A percentile compares a stretch with the other conserved stretches of the same genome.
Evolutionary conservation across 2,797 vertebrate genomes (phyloP).

Genomic region (Anguilla megastoma): DNA sequence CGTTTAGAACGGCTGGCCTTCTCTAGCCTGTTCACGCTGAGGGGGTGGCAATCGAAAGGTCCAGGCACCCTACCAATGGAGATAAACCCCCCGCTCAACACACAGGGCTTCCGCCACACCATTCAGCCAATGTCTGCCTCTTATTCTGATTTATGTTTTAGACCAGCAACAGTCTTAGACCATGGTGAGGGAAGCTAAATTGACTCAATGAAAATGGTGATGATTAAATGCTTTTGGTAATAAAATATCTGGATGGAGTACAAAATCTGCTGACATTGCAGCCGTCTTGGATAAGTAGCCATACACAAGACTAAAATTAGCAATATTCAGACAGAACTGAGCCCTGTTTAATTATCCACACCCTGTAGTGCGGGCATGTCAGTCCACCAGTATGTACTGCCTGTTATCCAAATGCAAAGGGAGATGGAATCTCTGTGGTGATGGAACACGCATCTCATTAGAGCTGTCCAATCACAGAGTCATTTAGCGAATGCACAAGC

Average conservation of each 20-base stretch:
- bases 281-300: neutral
- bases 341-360: neutral
- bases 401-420: neutral
- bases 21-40: neutral
- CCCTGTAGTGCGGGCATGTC: neutral
- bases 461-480: neutral
- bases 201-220: neutral
- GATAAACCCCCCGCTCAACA: neutral
- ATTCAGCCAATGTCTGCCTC: neutral
- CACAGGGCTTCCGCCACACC: neutral
- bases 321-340: neutral
- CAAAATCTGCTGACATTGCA: neutral
- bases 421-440: neutral
- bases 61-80: neutral
- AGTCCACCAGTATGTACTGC: neutral
- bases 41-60: neutral
- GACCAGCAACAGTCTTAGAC: neutral
- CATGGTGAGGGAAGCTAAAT: neutral
- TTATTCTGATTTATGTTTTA: neutral
- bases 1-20: neutral
- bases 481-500: neutral
- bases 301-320: neutral
- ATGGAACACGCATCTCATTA: neutral
- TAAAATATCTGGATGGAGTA: neutral
- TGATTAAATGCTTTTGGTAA: neutral